These are phyloP conservation scores for Myiotriccus ornatus DNA, from an alignment of 2,797 vertebrate genomes.

Conservation along the genomic window DNA sequence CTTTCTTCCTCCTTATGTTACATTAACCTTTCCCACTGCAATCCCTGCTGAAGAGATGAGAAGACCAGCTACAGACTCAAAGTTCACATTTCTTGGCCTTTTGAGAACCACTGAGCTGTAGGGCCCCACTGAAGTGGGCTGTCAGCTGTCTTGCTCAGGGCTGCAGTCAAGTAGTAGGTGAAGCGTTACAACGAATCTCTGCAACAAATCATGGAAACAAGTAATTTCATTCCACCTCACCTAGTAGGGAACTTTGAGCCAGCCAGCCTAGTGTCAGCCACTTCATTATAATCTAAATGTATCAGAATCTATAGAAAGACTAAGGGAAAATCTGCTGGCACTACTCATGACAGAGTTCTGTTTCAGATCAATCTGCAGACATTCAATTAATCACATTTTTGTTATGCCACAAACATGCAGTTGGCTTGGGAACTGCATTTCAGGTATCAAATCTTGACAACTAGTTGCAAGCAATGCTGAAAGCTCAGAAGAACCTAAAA, in stretches of 20 bases:
- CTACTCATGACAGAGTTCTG: neutral
- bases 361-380: neutral
- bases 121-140: neutral
- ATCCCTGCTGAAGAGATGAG: neutral
- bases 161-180: neutral
- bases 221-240: neutral
- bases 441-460: neutral
- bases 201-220: neutral
- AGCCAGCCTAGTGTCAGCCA: neutral
- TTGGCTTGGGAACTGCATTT: neutral
- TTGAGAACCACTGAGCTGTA: neutral
- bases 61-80: neutral
- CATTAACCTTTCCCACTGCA: neutral
- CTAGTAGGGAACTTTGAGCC: neutral
- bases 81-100: neutral
- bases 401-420: neutral
- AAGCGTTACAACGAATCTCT: neutral
- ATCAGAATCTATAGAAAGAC: neutral
- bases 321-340: neutral
- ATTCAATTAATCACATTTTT: neutral
- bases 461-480: neutral
- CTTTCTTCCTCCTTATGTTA: neutral
- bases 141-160: neutral
- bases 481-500: neutral
- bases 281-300: neutral